Percentiles rank a stretch among this genome's conserved stretches.
Conservation (phyloP, 1,140 invertebrate genomes). For the Watersipora subatra region DNA sequence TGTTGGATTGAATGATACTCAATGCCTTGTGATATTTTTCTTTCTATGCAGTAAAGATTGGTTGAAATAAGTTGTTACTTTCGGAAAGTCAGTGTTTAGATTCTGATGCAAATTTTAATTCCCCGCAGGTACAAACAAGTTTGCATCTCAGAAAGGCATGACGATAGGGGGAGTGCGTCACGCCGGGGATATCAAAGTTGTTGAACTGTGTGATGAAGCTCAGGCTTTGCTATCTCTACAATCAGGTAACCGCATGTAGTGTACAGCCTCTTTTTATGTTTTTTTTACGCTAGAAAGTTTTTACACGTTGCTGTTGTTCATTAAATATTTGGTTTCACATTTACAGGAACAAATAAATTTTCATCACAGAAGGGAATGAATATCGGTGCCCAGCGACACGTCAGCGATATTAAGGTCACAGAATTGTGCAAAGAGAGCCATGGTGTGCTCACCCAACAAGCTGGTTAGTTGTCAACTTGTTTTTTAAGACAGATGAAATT, state of each 20-base stretch:
- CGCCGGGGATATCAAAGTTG: conserved; percentile 46
- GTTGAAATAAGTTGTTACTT: no score
- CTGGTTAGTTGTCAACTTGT: conserved; percentile 44
- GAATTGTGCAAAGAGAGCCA: conserved; percentile 45
- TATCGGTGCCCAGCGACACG: conserved; percentile 22
- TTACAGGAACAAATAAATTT: conserved; percentile 76
- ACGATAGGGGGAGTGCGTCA: conserved; percentile 86
- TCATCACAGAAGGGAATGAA: conserved; percentile 43
- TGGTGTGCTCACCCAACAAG: conserved; percentile 72
- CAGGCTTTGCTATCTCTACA: conserved; percentile 67
- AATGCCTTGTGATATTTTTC: no score
- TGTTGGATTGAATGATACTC: no score
- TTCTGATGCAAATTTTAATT: no score
- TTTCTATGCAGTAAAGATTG: no score
- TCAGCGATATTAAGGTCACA: conserved; percentile 23
- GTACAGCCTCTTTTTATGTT: no score
- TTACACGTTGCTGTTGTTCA: no score
- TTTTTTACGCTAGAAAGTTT: no score
- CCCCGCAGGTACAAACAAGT: conserved; percentile 56
- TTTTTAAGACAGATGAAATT: no score
- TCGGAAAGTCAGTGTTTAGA: no score
- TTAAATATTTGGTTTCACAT: conserved; percentile 79
- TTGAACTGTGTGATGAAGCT: conserved; percentile 38
- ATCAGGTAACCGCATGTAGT: conserved; percentile 79
- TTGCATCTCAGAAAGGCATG: conserved; percentile 73